Evolutionary conservation across 2,888 invertebrate species (phyloP).

Genomic region (Bugulina stolonifera): DNA sequence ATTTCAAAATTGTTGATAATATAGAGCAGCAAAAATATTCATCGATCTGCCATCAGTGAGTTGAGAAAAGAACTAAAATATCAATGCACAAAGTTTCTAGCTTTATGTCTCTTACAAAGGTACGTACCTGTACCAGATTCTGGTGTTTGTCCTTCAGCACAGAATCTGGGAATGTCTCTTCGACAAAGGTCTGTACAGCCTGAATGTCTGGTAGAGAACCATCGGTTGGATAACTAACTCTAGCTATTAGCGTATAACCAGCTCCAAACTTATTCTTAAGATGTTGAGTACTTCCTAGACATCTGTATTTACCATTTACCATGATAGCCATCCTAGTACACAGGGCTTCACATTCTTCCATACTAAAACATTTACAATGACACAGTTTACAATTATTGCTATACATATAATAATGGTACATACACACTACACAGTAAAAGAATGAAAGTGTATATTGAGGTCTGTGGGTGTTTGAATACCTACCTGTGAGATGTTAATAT

Average conservation of each 20-base stretch:
- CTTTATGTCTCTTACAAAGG: too few relatives aligned
- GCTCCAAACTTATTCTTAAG: constrained; percentile 61
- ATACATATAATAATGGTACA: too few relatives aligned
- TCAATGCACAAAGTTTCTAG: too few relatives aligned
- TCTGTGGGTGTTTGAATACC: too few relatives aligned
- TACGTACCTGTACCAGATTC: constrained; percentile 26
- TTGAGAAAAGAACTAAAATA: too few relatives aligned
- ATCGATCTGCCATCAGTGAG: too few relatives aligned
- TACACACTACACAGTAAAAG: too few relatives aligned
- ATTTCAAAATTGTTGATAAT: too few relatives aligned
- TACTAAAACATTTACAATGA: too few relatives aligned
- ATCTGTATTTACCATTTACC: constrained; percentile 67
- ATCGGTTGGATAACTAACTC: constrained; percentile 47
- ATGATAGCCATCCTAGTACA: constrained; percentile 74
- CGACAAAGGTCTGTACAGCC: constrained; percentile 45
- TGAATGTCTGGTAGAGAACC: constrained; percentile 37
- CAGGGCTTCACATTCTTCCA: constrained; percentile 81
- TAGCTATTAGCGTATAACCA: constrained; percentile 51
- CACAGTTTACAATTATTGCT: too few relatives aligned
- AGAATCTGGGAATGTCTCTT: constrained; percentile 49
- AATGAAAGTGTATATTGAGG: too few relatives aligned
- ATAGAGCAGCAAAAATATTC: too few relatives aligned
- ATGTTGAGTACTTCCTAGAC: constrained; percentile 68
- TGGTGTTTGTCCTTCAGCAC: constrained; percentile 44
- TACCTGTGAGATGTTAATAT: constrained; percentile 64